phyloP scores from a whole-genome alignment of 2,797 vertebrate genomes.

The Sebastes oblongus region DNA sequence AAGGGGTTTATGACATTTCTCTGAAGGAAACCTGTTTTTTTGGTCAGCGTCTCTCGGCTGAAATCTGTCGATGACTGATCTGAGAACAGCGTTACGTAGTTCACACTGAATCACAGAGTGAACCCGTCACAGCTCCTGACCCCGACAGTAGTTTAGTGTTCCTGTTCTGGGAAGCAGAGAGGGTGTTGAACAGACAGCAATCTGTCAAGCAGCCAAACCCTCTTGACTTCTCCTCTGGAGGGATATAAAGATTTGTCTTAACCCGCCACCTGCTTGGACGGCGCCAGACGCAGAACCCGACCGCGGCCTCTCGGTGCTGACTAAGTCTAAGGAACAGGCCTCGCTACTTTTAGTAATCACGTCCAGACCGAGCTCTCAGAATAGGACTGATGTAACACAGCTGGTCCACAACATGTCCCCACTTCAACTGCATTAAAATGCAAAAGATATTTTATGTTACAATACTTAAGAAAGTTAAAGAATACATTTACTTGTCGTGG shows the following conservation, averaged over 20 bases:
- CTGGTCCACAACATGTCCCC: not conserved
- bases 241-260: slow-evolving; percentile 56
- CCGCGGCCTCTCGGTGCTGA: slow-evolving; percentile 50
- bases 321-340: slow-evolving; percentile 44
- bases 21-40: not conserved
- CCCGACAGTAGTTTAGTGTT: not conserved
- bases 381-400: slow-evolving; percentile 19
- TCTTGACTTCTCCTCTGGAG: slow-evolving; percentile 16
- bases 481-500: not conserved
- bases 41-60: not conserved
- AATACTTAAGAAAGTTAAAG: not conserved
- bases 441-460: not conserved
- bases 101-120: not conserved
- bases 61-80: not conserved
- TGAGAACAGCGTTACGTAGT: not conserved
- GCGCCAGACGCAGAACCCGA: slow-evolving; percentile 12
- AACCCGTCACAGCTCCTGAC: not conserved
- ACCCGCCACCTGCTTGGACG: slow-evolving; percentile 36
- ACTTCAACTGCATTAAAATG: slow-evolving; percentile 12
- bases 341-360: slow-evolving; percentile 30
- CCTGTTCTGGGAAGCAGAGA: not conserved
- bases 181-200: slow-evolving; percentile 11
- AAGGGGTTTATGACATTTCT: not conserved
- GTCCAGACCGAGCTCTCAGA: slow-evolving; percentile 29
- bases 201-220: slow-evolving; percentile 24